Base-by-base conservation (phyloP, 2,113 vertebrate species). In the Anolis sagrei region DNA sequence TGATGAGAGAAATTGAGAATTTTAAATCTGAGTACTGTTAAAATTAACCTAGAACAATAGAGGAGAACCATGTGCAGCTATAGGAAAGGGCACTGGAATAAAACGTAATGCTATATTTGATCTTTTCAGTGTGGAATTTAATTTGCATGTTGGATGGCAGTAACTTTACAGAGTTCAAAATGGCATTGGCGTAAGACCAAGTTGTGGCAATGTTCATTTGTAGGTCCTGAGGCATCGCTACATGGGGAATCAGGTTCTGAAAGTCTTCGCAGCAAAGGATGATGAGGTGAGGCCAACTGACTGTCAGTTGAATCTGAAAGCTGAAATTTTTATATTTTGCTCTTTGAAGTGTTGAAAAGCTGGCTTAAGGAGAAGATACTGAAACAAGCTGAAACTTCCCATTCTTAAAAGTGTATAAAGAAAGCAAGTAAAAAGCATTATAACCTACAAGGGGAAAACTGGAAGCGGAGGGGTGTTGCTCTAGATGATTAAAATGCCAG, bases 201-300 rank as follows among this genome's bases (percentile, higher is more conserved):
- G 10, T 92, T 89, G 68, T 86, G 27, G 10, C 83, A 4, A 23
- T 70, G 93, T 93, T 4, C 23, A 87, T 86, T 66, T 95, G 9
- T 94, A 99, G 98, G 88, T 99, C 75, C 93, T 79, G 66, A 97
- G 95, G 51, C 97, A 97, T 92, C 97, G 96, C 70, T 98, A 97
- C 79, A 97, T 98, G 96, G 98, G 98, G 82, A 94, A 48, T 79
- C 98, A 99, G 84, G 95, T 97, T 89, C 44, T 99, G 76, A 99
- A 98, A 93, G 95, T 99, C 48, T 99, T 99, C 95, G 90, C 98
- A 85, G 87, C 95, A 0, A 97, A 93, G 89, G 96, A 95, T 90
- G 98, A 99, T 92, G 96, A 98, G 97, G 98, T 99, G 84, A 97
- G 95, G 87, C 87, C 51, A 86, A 89, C 25, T 27, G 58, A 34